Percentiles rank a stretch among this genome's conserved stretches.
Conservation (phyloP, 2,113 vertebrate genomes). For the Lophius piscatorius region DNA sequence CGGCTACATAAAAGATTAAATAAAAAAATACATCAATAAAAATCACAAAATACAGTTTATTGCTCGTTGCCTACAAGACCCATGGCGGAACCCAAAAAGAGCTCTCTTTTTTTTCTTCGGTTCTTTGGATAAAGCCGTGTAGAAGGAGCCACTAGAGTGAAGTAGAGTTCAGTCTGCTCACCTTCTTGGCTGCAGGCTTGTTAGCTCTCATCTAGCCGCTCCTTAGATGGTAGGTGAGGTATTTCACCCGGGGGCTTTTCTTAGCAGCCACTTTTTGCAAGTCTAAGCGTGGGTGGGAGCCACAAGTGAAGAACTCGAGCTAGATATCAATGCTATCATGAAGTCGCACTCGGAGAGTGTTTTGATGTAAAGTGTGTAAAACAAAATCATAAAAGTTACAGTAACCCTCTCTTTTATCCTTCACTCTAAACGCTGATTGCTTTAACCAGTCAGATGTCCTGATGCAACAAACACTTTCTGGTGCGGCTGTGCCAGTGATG, state of each 20-base stretch:
- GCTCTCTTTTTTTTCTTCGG: not conserved
- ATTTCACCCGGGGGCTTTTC: slow-evolving; percentile 52
- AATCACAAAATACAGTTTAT: not conserved
- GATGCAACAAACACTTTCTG: not conserved
- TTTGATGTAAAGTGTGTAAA: too few species aligned
- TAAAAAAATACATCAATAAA: too few species aligned
- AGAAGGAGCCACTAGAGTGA: slow-evolving; percentile 29
- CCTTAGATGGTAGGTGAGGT: slow-evolving; percentile 56
- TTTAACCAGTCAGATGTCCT: slow-evolving; percentile 4
- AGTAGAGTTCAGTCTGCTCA: slow-evolving; percentile 29
- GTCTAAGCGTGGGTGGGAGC: slow-evolving; percentile 53
- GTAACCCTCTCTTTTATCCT: not conserved
- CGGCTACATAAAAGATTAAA: too few species aligned
- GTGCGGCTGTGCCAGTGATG: slow-evolving; percentile 5
- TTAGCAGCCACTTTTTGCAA: slow-evolving; percentile 62
- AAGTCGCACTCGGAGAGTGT: too few species aligned
- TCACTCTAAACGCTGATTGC: not conserved
- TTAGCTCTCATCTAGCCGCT: slow-evolving; percentile 41
- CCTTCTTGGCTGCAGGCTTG: slow-evolving; percentile 12
- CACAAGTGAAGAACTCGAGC: not conserved
- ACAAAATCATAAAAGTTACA: not conserved
- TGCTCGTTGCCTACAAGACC: not conserved
- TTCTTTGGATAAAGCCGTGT: not conserved
- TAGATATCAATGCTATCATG: not conserved
- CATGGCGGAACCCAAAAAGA: too few species aligned